A percentile compares a stretch with the other conserved stretches of the same genome.
Evolutionary conservation across 2,797 vertebrate species (phyloP).

Genomic region (Spondyliosoma cantharus): DNA sequence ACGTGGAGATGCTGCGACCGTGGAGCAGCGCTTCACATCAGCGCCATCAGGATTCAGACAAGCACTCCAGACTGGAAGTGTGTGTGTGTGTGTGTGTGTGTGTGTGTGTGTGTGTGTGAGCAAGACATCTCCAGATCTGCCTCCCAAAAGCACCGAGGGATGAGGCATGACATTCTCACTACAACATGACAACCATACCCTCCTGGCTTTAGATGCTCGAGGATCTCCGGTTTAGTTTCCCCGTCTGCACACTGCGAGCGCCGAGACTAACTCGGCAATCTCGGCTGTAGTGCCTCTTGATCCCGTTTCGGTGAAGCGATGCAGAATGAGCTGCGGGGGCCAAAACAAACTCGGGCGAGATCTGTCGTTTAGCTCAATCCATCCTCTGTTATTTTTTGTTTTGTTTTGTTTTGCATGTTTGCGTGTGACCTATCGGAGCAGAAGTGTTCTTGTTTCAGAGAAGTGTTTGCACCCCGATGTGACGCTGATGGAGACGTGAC

Average conservation of each 20-base stretch:
- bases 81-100: slow-evolving; percentile 10
- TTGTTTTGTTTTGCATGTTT: slow-evolving; percentile 8
- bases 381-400: background rate
- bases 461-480: slow-evolving; percentile 24
- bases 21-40: slow-evolving; percentile 65
- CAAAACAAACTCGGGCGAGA: slow-evolving; percentile 34
- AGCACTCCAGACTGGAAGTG: slow-evolving; percentile 46
- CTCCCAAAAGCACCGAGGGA: slow-evolving; percentile 17
- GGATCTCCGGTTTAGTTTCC: background rate
- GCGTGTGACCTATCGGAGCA: slow-evolving; percentile 20
- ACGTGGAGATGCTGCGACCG: slow-evolving; percentile 65
- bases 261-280: slow-evolving; percentile 14
- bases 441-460: slow-evolving; percentile 30
- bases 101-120: slow-evolving; percentile 16
- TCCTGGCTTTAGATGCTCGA: background rate
- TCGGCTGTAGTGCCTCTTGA: slow-evolving; percentile 39
- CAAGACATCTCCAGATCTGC: slow-evolving; percentile 28
- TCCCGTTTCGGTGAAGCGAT: slow-evolving; percentile 32
- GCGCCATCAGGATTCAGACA: slow-evolving; percentile 66
- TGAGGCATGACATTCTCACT: slow-evolving; percentile 26
- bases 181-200: slow-evolving; percentile 20
- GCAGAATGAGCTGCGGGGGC: slow-evolving; percentile 16
- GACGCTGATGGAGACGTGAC: slow-evolving; percentile 65
- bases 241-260: background rate
- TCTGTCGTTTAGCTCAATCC: slow-evolving; percentile 34